Conservation (phyloP, 2,888 invertebrate genomes). For the Apantesis nais region DNA sequence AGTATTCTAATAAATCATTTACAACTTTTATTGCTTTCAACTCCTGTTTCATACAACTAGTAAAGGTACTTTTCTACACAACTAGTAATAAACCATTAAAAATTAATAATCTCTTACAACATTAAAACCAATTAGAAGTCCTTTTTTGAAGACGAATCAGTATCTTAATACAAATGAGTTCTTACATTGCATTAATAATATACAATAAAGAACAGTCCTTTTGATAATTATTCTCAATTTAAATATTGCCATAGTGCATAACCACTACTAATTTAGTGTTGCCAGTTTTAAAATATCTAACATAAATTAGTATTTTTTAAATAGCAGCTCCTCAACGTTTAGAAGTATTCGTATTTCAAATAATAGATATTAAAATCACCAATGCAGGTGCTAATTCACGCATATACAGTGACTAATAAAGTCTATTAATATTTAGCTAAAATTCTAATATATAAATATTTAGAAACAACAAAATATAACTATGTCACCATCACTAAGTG, state of each 20-base stretch:
- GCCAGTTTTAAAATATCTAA: conserved; percentile 8
- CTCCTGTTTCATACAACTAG: neutral
- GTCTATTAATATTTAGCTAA: conserved; percentile 52
- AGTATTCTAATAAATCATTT: too few species aligned
- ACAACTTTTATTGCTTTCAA: neutral
- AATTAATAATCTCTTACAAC: neutral
- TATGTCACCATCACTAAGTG: conserved; percentile 48
- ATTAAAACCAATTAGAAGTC: neutral
- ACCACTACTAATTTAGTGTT: neutral
- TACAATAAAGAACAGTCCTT: neutral
- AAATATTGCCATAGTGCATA: conserved; percentile 2
- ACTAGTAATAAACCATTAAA: neutral
- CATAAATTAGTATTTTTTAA: conserved; percentile 5
- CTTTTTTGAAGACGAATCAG: neutral
- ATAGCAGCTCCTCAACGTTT: conserved; percentile 23
- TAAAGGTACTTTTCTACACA: neutral
- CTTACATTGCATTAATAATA: neutral
- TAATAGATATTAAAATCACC: conserved; percentile 33
- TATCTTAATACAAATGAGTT: neutral
- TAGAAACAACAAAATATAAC: conserved; percentile 59
- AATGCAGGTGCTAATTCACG: conserved; percentile 42
- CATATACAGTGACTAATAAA: conserved; percentile 57
- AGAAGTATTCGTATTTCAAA: conserved; percentile 13
- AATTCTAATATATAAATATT: conserved; percentile 56
- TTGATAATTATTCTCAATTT: neutral